These are phyloP conservation scores for Bombus cullumanus DNA, from an alignment of 1,140 invertebrate genomes.

Conservation along the genomic window DNA sequence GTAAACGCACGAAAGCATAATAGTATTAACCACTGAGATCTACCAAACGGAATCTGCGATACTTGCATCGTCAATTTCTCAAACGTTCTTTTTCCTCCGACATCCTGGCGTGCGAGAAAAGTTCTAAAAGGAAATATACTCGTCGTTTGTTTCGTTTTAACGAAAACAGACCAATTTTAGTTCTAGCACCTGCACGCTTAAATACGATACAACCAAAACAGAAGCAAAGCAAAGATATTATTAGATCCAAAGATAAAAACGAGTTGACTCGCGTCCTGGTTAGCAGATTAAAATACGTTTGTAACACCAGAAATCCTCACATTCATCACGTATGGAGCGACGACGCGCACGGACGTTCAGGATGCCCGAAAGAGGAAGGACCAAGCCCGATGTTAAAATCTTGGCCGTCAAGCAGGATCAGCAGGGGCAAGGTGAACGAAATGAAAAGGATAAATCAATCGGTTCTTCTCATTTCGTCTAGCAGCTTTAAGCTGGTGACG, in stretches of 20 bases:
- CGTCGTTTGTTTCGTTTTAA: no score
- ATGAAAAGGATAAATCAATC: constrained; percentile 59
- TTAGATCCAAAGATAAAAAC: not conserved
- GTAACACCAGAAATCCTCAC: not conserved
- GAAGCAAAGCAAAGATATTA: not conserved
- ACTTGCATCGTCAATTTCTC: no score
- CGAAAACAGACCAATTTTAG: no score
- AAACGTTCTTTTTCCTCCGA: no score
- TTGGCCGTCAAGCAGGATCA: not conserved
- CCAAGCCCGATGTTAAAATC: not conserved
- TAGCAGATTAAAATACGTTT: not conserved
- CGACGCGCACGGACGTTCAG: not conserved
- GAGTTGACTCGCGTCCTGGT: not conserved
- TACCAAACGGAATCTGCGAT: no score
- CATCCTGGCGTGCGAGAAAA: no score
- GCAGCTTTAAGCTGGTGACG: constrained; percentile 74
- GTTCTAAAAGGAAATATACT: no score
- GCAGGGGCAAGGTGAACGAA: constrained; percentile 40
- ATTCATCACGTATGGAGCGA: not conserved
- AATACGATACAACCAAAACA: not conserved
- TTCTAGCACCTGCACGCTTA: not conserved
- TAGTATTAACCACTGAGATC: no score
- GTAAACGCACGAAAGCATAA: no score
- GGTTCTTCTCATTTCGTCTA: constrained; percentile 61
- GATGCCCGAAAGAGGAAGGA: not conserved